A percentile compares a stretch with the other conserved stretches of the same genome.
Conservation (phyloP, 2,888 invertebrate species). For the Hyppa rectilinea region DNA sequence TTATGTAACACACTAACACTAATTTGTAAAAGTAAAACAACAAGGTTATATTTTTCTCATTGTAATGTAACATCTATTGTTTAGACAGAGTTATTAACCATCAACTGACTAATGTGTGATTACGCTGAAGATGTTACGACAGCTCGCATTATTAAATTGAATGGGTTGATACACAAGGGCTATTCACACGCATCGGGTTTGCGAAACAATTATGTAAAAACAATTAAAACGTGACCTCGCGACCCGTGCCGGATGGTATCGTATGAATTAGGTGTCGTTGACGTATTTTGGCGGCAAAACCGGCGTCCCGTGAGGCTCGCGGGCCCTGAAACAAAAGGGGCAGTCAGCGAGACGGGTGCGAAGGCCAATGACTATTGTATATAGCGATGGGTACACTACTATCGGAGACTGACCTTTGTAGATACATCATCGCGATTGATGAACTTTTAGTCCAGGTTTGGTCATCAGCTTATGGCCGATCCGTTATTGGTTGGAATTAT, state of each 20-base stretch:
- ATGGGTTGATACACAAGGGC: slow-evolving; percentile 74
- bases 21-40: slow-evolving; percentile 53
- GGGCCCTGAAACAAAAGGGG: slow-evolving; percentile 85
- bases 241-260: slow-evolving; percentile 78
- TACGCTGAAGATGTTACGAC: slow-evolving; percentile 68
- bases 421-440: slow-evolving; percentile 62
- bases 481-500: too few relatives aligned
- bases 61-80: slow-evolving; percentile 65
- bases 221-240: slow-evolving; percentile 86
- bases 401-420: slow-evolving; percentile 85
- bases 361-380: slow-evolving; percentile 86
- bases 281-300: slow-evolving; percentile 75
- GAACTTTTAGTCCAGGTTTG: slow-evolving; percentile 64
- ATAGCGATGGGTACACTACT: slow-evolving; percentile 69
- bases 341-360: slow-evolving; percentile 85
- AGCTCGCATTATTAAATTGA: slow-evolving; percentile 66
- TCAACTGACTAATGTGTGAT: slow-evolving; percentile 65
- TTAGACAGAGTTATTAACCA: slow-evolving; percentile 60
- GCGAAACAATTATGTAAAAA: slow-evolving; percentile 87
- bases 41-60: slow-evolving; percentile 62
- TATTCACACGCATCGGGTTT: slow-evolving; percentile 82
- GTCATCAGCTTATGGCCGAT: slow-evolving; percentile 19
- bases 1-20: slow-evolving; percentile 43
- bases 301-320: slow-evolving; percentile 63
- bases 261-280: slow-evolving; percentile 80